These are phyloP conservation scores for Alaudala cheleensis DNA, from an alignment of 2,113 vertebrate species.

Conservation along the genomic window DNA sequence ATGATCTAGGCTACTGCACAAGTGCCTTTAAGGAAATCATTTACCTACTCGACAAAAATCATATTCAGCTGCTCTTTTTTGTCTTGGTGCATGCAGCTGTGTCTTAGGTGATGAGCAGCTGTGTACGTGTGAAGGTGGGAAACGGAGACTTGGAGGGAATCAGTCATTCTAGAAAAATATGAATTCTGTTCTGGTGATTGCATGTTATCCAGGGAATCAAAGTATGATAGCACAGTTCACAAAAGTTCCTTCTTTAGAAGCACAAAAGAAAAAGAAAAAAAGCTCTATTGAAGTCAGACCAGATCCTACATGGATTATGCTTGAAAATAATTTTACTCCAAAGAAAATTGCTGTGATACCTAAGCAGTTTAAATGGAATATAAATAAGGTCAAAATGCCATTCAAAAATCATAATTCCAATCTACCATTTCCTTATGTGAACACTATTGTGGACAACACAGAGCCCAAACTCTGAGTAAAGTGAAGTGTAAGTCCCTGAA, in stretches of 20 bases:
- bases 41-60: neutral
- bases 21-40: neutral
- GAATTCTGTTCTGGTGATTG: neutral
- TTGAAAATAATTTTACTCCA: neutral
- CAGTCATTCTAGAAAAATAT: neutral
- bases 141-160: neutral
- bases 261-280: neutral
- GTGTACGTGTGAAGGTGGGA: neutral
- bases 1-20: neutral
- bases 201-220: neutral
- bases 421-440: neutral
- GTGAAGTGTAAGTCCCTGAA: neutral
- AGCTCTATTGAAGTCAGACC: neutral
- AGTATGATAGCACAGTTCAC: neutral
- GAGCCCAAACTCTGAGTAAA: neutral
- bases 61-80: neutral
- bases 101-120: neutral
- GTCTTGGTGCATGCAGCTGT: neutral
- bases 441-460: neutral
- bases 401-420: neutral
- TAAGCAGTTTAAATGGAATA: neutral
- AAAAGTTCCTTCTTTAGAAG: neutral
- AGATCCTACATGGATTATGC: neutral
- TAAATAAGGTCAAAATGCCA: neutral
- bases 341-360: neutral